Evolutionary conservation across 2,888 invertebrate species (phyloP), one percentile per base, ranked within the genome.

Genomic region (Balanococcus diminutus): DNA sequence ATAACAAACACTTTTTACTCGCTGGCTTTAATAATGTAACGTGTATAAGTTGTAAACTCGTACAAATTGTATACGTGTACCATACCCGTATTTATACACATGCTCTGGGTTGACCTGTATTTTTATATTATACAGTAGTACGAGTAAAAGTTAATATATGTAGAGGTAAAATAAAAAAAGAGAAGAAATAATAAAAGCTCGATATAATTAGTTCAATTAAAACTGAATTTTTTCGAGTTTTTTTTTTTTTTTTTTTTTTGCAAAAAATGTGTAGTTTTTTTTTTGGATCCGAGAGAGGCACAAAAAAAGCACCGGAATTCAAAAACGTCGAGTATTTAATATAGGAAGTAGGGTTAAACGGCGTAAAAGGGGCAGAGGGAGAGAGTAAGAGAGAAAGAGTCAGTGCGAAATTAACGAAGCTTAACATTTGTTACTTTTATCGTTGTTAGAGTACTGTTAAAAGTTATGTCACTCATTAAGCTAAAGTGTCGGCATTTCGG

Each of bases 391-490:
- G 67, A 16, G 67, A 67, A 14, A 67, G 4, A 28, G 11, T 28
- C 67, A 19, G 51, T 51, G 51, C n/a, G 32, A 75, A 75, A 75
- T 75, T 75, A 75, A 75, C 75, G 75, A 75, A 75, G 75, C 75
- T 75, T 75, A 75, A 75, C 75, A 75, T 75, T 75, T 75, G 75
- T 75, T 75, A 75, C 75, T 75, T 75, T 75, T 75, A 75, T 75
- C 75, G 75, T 36, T 75, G 32, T 75, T 75, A 67, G 67, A 67
- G 31, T 67, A 19, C 75, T 75, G 75, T 75, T 75, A 75, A 75
- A 75, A 75, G 75, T 75, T 75, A 75, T 75, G 75, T 75, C 75
- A 75, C 75, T 75, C 75, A 75, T 75, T 75, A 75, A 75, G 75
- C 75, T 75, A 75, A 75, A 75, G 75, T 75, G 75, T 75, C 75